Evolutionary conservation across 2,888 invertebrate genomes (phyloP).

Genomic region (Tiliacea citrago): DNA sequence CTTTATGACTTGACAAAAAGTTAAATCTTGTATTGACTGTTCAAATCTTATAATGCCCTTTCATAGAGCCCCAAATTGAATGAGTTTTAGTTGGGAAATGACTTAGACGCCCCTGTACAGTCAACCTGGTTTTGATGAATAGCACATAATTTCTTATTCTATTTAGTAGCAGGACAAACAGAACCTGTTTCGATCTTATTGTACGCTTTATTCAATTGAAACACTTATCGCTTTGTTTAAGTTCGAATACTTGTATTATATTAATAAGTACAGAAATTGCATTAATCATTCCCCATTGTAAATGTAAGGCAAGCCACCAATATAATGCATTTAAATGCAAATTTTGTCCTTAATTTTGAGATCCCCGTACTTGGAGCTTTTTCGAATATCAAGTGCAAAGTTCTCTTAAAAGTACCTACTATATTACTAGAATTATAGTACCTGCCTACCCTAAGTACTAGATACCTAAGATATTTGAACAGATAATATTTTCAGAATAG

Average conservation of each 20-base stretch:
- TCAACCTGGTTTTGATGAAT: constrained; percentile 73
- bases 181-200: constrained; percentile 75
- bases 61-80: constrained; percentile 58
- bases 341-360: constrained; percentile 29
- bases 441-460: too few species aligned
- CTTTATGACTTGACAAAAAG: constrained; percentile 69
- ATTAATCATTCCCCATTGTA: constrained; percentile 41
- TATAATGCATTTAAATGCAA: constrained; percentile 23
- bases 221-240: constrained; percentile 50
- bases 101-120: constrained; percentile 56
- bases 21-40: constrained; percentile 63
- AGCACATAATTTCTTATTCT: constrained; percentile 73
- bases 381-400: neutral
- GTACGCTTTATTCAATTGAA: constrained; percentile 68
- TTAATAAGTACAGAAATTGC: constrained; percentile 28
- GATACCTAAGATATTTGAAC: neutral
- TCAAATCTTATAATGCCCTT: constrained; percentile 64
- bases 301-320: neutral
- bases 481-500: neutral
- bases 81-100: constrained; percentile 56
- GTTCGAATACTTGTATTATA: constrained; percentile 49
- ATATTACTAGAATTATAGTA: too few species aligned
- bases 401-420: neutral
- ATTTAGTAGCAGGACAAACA: constrained; percentile 70
- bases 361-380: neutral